Percentiles rank a stretch among this genome's conserved stretches.
These are phyloP conservation scores for Illadopsis cleaveri DNA, from an alignment of 2,113 vertebrate species.

Conservation along the genomic window DNA sequence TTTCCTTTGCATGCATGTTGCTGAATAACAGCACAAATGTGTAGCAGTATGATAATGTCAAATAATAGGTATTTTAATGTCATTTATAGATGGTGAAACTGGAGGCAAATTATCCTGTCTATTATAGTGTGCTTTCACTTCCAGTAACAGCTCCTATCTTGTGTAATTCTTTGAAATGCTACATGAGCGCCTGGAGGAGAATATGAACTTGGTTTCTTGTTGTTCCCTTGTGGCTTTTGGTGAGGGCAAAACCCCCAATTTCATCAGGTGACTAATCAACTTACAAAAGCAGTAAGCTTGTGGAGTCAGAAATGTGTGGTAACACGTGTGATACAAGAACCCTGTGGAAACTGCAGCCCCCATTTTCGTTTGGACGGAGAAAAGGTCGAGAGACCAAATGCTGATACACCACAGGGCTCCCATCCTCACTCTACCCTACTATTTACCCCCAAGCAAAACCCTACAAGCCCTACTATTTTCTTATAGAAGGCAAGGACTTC, in stretches of 20 bases:
- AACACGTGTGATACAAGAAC: neutral
- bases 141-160: neutral
- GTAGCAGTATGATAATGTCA: neutral
- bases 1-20: neutral
- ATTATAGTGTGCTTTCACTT: neutral
- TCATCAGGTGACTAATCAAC: neutral
- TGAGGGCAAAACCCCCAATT: rapidly evolving
- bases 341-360: neutral
- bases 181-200: neutral
- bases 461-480: neutral
- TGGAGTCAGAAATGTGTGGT: neutral
- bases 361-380: neutral
- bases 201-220: neutral
- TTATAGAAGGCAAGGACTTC: neutral
- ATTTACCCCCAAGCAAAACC: neutral
- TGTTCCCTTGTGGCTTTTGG: neutral
- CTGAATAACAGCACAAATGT: neutral
- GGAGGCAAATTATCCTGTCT: neutral
- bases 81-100: neutral
- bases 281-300: neutral
- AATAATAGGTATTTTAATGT: neutral
- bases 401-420: neutral
- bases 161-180: neutral
- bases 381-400: neutral
- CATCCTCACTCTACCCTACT: neutral